Conservation (phyloP, 2,113 vertebrate genomes). For the Proterorhinus semilunaris region DNA sequence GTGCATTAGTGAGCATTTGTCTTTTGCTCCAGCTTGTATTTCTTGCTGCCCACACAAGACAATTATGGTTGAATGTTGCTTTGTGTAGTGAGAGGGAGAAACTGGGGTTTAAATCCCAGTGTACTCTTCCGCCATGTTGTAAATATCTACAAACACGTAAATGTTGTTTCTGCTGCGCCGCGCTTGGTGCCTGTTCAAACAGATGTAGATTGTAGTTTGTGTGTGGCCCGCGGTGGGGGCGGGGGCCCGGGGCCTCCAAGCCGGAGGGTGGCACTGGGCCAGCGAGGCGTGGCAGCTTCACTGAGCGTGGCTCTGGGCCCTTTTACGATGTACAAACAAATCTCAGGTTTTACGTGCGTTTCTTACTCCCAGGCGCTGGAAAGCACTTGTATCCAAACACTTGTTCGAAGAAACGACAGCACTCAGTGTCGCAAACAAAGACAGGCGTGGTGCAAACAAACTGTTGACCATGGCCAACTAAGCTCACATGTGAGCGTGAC, state of each 20-base stretch:
- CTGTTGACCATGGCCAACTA: neutral
- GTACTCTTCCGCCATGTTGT: neutral
- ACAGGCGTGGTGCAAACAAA: conserved; percentile 14
- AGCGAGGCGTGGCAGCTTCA: conserved; percentile 32
- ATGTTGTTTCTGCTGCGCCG: conserved; percentile 1
- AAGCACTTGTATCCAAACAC: neutral
- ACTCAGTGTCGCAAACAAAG: conserved; percentile 19
- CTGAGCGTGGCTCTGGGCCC: conserved; percentile 45
- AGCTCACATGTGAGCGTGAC: neutral
- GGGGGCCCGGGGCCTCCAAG: conserved; percentile 47
- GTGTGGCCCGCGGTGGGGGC: neutral
- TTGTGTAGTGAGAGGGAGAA: neutral
- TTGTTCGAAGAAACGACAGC: neutral
- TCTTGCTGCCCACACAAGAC: too few species aligned
- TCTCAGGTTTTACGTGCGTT: neutral
- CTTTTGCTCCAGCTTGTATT: too few species aligned
- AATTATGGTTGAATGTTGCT: too few species aligned
- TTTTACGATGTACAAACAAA: conserved; percentile 5
- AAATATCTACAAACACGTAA: conserved; percentile 8
- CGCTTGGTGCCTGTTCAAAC: conserved; percentile 5
- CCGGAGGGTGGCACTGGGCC: conserved; percentile 45
- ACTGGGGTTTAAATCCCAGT: neutral
- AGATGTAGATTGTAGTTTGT: conserved; percentile 13
- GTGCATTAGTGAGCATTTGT: too few species aligned
- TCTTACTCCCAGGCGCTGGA: neutral